Evolutionary conservation across 2,797 vertebrate species (phyloP), one percentile per base, ranked within the genome.

Genomic region (Catostomus latipinnis): DNA sequence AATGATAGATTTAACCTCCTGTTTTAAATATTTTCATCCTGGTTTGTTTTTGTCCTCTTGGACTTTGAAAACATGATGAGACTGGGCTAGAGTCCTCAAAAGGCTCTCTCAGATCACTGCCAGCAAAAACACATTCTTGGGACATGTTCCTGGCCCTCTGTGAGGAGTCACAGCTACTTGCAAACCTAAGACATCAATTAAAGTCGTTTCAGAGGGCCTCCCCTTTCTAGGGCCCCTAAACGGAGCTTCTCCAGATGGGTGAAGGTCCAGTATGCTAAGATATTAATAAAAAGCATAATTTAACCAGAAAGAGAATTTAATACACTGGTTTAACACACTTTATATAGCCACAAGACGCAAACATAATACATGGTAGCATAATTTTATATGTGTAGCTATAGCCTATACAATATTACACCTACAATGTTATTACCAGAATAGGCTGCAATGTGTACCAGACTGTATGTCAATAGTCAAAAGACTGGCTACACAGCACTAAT

Each of bases 151-250:
- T 84, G 85, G 63, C 73, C 83, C 79, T 85, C 85, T 85, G 86
- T 88, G 78, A 88, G 82, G 86, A 89, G 81, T 89, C 83, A 86
- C 89, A 86, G 82, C 83, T 84, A 86, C 85, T 86, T 86, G 88
- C 81, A 81, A 89, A 86, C 78, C 66, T 13, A 52, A 78, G 81
- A 84, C 84, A 86, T 88, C 86, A 86, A 86, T 87, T 85, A 86
- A 76, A 80, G 53, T 81, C 52, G 13, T 86, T 83, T 85, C 74
- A 80, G 73, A 78, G 68, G 49, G 54, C n/a, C 69, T 58, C 22
- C 57, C 71, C 69, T 45, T 65, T 56, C 78, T 12, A 12, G 11
- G 16, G n/a, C 73, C 70, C 74, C 74, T 61, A 73, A 66, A 61
- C 63, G 45, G 66, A 74, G 48, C 22, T 50, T 77, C 68, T 81